phyloP scores from a whole-genome alignment of 1,140 invertebrate species.

The Hestina assimilis region DNA sequence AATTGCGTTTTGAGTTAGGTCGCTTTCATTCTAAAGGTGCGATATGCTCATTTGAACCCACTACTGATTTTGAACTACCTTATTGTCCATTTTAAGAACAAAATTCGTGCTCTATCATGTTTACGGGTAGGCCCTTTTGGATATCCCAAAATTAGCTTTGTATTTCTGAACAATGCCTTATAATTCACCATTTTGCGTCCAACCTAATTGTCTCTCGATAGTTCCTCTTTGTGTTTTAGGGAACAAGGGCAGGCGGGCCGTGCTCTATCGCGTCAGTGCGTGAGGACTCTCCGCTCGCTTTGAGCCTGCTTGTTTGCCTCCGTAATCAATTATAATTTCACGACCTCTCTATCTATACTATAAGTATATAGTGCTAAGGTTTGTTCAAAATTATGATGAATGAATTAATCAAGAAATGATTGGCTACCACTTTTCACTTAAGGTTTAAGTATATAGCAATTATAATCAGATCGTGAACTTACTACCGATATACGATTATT shows the following conservation, averaged over 20 bases:
- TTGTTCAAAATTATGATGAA: no score
- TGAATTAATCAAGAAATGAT: no score
- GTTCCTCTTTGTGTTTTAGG: slow-evolving; percentile 9
- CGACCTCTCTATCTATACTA: not conserved
- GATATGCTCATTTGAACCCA: no score
- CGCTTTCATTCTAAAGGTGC: no score
- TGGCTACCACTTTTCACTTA: no score
- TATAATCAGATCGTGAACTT: no score
- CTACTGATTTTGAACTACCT: no score
- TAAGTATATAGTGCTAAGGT: no score
- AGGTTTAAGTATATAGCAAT: no score
- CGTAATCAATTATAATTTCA: slow-evolving; percentile 17
- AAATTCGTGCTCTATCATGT: not conserved
- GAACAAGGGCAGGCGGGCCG: slow-evolving; percentile 8
- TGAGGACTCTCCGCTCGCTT: slow-evolving; percentile 15
- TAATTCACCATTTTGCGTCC: slow-evolving; percentile 10
- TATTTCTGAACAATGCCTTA: not conserved
- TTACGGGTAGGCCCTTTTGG: not conserved
- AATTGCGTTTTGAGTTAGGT: no score
- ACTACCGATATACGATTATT: no score
- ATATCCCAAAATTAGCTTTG: not conserved
- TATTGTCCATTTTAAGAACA: not conserved
- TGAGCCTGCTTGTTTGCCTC: slow-evolving; percentile 5
- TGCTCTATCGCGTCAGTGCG: slow-evolving; percentile 29
- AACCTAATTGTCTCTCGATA: slow-evolving; percentile 18